These are phyloP conservation scores for Ornithorhynchus anatinus DNA, from an alignment of 2,113 vertebrate species.

Conservation along the genomic window DNA sequence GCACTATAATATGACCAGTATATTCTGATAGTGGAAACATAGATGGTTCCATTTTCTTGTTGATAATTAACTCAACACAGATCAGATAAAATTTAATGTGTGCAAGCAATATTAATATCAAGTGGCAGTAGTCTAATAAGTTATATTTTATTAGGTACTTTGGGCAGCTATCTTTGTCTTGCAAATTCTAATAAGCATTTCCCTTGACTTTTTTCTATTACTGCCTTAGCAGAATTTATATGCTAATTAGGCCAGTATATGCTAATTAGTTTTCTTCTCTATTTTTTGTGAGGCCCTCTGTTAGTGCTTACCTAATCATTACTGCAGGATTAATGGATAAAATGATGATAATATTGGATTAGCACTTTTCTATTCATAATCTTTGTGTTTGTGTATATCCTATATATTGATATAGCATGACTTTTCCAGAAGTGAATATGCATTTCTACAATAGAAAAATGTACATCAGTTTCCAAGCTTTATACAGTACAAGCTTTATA, in stretches of 20 bases:
- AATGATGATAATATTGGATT: not conserved
- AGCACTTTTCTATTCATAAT: not conserved
- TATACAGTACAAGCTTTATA: not conserved
- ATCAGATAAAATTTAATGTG: not conserved
- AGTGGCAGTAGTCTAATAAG: constrained; percentile 3
- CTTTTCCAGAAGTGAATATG: not conserved
- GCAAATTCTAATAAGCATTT: constrained; percentile 7
- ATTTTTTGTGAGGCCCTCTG: constrained; percentile 10
- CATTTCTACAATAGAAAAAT: not conserved
- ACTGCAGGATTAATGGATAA: not conserved
- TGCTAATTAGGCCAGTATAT: constrained; percentile 12
- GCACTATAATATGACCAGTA: constrained; percentile 19
- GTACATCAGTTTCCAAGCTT: not conserved
- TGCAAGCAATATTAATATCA: not conserved
- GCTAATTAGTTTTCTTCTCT: constrained; percentile 19
- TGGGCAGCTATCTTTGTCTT: constrained; percentile 2
- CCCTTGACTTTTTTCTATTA: constrained; percentile 1
- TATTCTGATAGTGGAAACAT: not conserved
- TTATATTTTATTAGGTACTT: not conserved
- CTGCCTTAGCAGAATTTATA: constrained; percentile 6
- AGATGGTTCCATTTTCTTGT: not conserved
- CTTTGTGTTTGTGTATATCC: not conserved
- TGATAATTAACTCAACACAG: constrained; percentile 9
- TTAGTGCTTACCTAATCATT: constrained; percentile 14
- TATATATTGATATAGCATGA: not conserved